These are phyloP conservation scores for Nipponacmea schrenckii DNA, from an alignment of 2,888 invertebrate species.

Conservation along the genomic window DNA sequence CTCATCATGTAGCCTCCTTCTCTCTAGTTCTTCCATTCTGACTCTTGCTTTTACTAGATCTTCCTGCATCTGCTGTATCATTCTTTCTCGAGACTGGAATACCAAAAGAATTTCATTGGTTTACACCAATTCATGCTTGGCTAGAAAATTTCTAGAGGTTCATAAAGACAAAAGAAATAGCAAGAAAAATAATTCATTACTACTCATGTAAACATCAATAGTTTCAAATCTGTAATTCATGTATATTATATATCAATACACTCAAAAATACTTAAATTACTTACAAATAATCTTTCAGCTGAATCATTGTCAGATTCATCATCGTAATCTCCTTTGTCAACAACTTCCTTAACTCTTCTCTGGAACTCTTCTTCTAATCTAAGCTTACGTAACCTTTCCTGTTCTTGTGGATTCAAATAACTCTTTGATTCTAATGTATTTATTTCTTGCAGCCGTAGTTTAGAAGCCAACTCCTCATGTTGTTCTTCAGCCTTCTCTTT, in stretches of 20 bases:
- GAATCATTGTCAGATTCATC: constrained; percentile 62
- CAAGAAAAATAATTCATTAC: too few relatives aligned
- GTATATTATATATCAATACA: too few relatives aligned
- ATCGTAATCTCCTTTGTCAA: constrained; percentile 77
- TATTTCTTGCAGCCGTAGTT: constrained; percentile 89
- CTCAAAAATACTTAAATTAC: constrained; percentile 16
- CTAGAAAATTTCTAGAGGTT: too few relatives aligned
- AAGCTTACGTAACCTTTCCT: constrained; percentile 69
- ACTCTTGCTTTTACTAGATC: constrained; percentile 68
- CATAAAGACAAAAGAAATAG: too few relatives aligned
- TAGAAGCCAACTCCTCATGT: constrained; percentile 79
- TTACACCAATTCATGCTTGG: too few relatives aligned
- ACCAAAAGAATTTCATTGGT: too few relatives aligned
- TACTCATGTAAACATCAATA: too few relatives aligned
- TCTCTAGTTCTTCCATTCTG: constrained; percentile 58
- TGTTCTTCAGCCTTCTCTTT: constrained; percentile 84
- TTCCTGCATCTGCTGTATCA: constrained; percentile 67
- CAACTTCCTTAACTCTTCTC: constrained; percentile 84
- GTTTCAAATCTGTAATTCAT: too few relatives aligned
- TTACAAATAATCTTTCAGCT: constrained; percentile 41
- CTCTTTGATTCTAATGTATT: constrained; percentile 75
- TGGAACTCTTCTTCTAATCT: constrained; percentile 95
- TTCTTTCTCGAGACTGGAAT: constrained; percentile 59
- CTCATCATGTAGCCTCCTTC: constrained; percentile 50
- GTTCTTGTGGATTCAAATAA: constrained; percentile 52